Evolutionary conservation across 2,797 vertebrate genomes (phyloP), one percentile per base, ranked within the genome.

Genomic region (Myotis vivesi): DNA sequence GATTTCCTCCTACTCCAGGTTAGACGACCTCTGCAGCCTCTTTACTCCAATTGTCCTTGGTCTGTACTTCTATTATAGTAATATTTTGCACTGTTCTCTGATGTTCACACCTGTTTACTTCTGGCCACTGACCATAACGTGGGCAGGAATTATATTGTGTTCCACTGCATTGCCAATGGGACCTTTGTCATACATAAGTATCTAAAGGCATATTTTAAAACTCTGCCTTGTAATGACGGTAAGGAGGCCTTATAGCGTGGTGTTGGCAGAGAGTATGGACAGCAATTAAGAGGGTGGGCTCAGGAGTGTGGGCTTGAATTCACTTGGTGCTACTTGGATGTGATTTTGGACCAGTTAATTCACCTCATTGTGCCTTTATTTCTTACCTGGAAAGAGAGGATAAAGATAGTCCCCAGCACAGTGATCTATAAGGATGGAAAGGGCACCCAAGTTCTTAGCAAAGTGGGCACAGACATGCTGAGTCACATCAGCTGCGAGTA

Each of bases 131-230:
- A 36, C 64, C 75, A 55, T 77, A 5, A 30, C 41, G 30, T 1
- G 57, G 25, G 38, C 30, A 76, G 81, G 51, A 64, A 80, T 9
- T 85, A 11, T 44, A n/a, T n/a, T 64, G 30, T 64, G 59, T 64
- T n/a, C 16, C 64, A 44, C 0, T 17, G 22, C 16, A 33, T 38
- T 25, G 51, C 75, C 15, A 23, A 62, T 30, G n/a, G 25, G 44
- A 19, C 17, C 22, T 44, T 33, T 36, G 8, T 53, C 79, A 84
- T 25, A 90, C 8, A 53, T 77, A 84, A 33, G 68, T 64, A 77
- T 80, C 19, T 83, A 62, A 83, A 72, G 33, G 89, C 19, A 41
- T 25, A 84, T 53, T 92, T 91, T 82, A 57, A 92, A 90, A 66
- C 12, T 2, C 7, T 51, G 44, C 33, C 59, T 36, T 57, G n/a